Evolutionary conservation across 1,140 invertebrate species (phyloP).

Genomic region (Condylostylus longicornis): DNA sequence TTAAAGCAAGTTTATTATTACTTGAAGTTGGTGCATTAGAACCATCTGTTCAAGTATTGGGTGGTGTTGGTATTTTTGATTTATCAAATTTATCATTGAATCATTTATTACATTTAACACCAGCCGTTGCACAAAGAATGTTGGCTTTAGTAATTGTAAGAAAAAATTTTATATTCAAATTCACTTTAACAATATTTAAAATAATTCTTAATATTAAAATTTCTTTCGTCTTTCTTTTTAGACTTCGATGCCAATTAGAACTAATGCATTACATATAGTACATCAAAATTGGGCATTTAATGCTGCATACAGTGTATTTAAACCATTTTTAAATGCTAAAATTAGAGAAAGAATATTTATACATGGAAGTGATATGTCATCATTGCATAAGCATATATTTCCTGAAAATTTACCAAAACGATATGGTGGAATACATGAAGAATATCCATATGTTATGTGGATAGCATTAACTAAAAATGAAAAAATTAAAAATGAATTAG

Average conservation of each 20-base stretch:
- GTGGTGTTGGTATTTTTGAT: conserved; percentile 60
- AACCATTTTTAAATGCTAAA: conserved; percentile 48
- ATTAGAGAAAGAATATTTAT: conserved; percentile 59
- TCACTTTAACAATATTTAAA: no score
- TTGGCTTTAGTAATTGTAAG: conserved; percentile 49
- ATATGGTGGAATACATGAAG: conserved; percentile 54
- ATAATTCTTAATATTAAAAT: background rate
- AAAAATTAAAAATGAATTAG: conserved; percentile 46
- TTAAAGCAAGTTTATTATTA: conserved; percentile 52
- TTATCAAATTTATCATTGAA: conserved; percentile 49
- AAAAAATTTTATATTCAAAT: no score
- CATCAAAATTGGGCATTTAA: conserved; percentile 68
- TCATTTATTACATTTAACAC: conserved; percentile 58
- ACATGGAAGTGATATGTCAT: conserved; percentile 57
- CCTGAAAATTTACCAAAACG: conserved; percentile 52
- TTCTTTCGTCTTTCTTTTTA: conserved; percentile 26
- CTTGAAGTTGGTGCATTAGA: conserved; percentile 59
- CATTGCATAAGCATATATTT: conserved; percentile 56
- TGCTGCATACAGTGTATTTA: conserved; percentile 59
- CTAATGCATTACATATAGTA: conserved; percentile 58
- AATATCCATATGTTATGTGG: conserved; percentile 60
- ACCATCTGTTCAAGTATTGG: conserved; percentile 55
- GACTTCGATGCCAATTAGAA: conserved; percentile 56
- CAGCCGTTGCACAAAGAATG: conserved; percentile 45
- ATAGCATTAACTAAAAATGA: conserved; percentile 43